Evolutionary conservation across 1,140 invertebrate genomes (phyloP), one percentile per base, ranked within the genome.

Genomic region (Triops longicaudatus): DNA sequence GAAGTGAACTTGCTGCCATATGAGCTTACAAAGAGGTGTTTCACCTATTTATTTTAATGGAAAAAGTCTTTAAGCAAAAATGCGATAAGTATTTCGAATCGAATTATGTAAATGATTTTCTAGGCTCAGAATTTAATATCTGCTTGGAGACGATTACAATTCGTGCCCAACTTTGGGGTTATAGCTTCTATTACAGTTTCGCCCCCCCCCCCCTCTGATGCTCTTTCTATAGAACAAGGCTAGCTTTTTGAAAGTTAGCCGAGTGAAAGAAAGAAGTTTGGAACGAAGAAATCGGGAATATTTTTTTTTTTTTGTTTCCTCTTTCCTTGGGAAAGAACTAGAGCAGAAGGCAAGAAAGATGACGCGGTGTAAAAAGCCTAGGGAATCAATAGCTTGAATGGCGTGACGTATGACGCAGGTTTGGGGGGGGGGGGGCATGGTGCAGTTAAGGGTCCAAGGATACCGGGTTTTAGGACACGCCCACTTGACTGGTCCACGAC

Each of bases 341-440:
- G 50, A 63, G 50, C 50, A 63, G 5, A 63, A 63, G 50, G 50
- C 50, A 63, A 63, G 7, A 63, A 63, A 63, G 17, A 63, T 63
- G 50, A 63, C 31, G 50, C 50, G 50, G 22, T n/a, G 22, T 63
- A 63, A 63, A 63, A 63, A 63, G 22, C 50, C n/a, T 63, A 63
- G 50, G 50, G 50, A 63, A 63, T 63, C 50, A 63, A 63, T 63
- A 63, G 50, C 50, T 63, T 63, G 50, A 63, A 63, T 63, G 50
- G 50, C 7, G 50, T 63, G 50, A 63, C 50, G 50, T 63, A 63
- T n/a, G 50, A 63, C 50, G 50, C 50, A 63, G 50, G 50, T 63
- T 63, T 63, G 2, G 31, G 31, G 2, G 31, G 31, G 2, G 31
- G 31, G 31, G 31, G 31, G 7, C 31, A 37, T 37, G 31, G 31